A percentile compares a stretch with the other conserved stretches of the same genome.
Conservation (phyloP, 1,140 invertebrate species). For the Batillaria attramentaria region DNA sequence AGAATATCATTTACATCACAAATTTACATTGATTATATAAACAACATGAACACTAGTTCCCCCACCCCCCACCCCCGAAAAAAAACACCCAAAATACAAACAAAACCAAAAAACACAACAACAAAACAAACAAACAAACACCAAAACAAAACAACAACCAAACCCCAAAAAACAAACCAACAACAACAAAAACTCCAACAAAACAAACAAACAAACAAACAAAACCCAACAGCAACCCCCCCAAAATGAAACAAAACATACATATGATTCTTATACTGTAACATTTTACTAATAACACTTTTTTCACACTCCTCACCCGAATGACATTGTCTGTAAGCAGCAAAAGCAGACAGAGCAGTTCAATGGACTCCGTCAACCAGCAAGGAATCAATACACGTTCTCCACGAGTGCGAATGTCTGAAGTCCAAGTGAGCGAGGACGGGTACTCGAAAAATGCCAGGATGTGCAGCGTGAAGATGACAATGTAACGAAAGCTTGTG, state of each 20-base stretch:
- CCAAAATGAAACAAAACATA: background rate
- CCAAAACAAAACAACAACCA: background rate
- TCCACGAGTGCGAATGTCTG: conserved; percentile 57
- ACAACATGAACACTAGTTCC: too few relatives aligned
- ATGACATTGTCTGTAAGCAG: conserved; percentile 58
- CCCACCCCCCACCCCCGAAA: background rate
- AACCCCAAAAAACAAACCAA: background rate
- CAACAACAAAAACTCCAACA: too few relatives aligned
- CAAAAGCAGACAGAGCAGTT: conserved; percentile 64
- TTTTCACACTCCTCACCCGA: conserved; percentile 52
- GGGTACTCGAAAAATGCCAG: conserved; percentile 69
- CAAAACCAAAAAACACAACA: background rate
- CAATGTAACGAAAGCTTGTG: conserved; percentile 52
- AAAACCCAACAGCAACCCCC: background rate
- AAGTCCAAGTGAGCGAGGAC: conserved; percentile 67
- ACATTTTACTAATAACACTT: background rate
- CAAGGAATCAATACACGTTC: conserved; percentile 55
- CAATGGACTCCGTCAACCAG: conserved; percentile 62
- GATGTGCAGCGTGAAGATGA: conserved; percentile 63
- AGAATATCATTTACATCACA: background rate
- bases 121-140: background rate
- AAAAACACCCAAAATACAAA: background rate
- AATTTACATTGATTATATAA: background rate
- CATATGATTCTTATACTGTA: background rate
- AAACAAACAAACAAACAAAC: background rate